phyloP scores from a whole-genome alignment of 2,113 vertebrate species.

The Anguilla rostrata region DNA sequence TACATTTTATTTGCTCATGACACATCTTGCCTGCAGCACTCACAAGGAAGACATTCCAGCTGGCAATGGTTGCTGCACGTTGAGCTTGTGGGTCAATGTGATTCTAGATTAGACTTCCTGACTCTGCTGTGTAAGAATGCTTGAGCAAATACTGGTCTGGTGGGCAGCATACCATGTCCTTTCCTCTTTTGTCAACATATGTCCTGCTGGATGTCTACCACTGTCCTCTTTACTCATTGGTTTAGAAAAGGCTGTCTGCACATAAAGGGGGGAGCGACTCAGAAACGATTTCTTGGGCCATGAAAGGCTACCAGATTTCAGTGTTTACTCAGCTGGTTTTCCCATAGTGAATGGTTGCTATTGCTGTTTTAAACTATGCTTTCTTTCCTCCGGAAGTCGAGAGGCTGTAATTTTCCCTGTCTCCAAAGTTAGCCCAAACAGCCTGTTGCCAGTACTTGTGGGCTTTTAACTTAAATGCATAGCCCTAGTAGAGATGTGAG shows the following conservation, averaged over 20 bases:
- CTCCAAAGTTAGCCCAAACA: background rate
- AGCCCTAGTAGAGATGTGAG: too few species aligned
- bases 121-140: background rate
- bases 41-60: constrained; percentile 6
- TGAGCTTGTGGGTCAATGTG: constrained; percentile 30
- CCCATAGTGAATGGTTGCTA: background rate
- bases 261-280: background rate
- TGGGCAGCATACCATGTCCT: background rate
- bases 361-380: background rate
- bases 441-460: background rate
- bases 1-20: background rate
- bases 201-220: constrained; percentile 13
- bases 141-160: constrained; percentile 19
- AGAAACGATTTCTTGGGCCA: constrained; percentile 1
- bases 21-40: background rate
- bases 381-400: background rate
- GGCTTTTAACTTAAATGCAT: background rate
- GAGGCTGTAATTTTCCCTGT: background rate
- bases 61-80: background rate
- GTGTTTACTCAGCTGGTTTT: constrained; percentile 5
- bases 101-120: constrained; percentile 17
- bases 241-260: constrained; percentile 4
- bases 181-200: constrained; percentile 18
- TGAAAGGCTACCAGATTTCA: background rate
- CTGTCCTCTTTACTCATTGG: constrained; percentile 10